Evolutionary conservation across 2,888 invertebrate genomes (phyloP), one percentile per base, ranked within the genome.

Genomic region (Tribolium freemani): DNA sequence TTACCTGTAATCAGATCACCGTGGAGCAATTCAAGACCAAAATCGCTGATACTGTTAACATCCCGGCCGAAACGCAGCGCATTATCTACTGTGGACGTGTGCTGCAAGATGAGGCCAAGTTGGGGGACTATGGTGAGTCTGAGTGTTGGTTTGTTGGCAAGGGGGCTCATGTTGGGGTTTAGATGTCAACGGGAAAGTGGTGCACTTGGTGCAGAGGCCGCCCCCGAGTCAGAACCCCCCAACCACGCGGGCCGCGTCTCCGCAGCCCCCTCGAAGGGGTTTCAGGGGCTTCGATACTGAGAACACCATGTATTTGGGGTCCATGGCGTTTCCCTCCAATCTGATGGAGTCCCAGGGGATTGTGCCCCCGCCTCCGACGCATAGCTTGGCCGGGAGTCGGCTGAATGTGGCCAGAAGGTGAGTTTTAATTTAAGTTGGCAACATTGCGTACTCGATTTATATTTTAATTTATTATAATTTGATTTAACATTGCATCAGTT

Each of bases 81-180:
- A 90, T 98, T 45, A 98, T 98, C 80, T 98, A 96, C 85, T 96
- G 96, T 84, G 98, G 98, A n/a, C 90, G 96, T 86, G 96, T 98
- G 21, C 88, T 98, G 60, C 93, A 94, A 82, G 96, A 98, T 88
- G 95, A 94, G 9, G 94, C 93, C 79, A 93, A 91, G 83, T 89
- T 98, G 21, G 90, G 91, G 75, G 96, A 97, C 84, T 96, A 94
- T 87, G 94, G 96, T 94, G 85, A 48, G 54, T 10, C 26, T 38
- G 13, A 48, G 16, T n/a, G n/a, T 16, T 16, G 16, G 16, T 16
- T 11, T 48, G 3, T 48, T 0, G 4, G 6, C 3, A 48, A 46
- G 38, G 5, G 1, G 4, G 13, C 57, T 74, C 48, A 44, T 68
- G 20, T 38, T n/a, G 1, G 16, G n/a, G 56, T 44, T 11, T 30